Base-by-base conservation (phyloP, 2,888 invertebrate species). In the Drosophila basisetae region DNA sequence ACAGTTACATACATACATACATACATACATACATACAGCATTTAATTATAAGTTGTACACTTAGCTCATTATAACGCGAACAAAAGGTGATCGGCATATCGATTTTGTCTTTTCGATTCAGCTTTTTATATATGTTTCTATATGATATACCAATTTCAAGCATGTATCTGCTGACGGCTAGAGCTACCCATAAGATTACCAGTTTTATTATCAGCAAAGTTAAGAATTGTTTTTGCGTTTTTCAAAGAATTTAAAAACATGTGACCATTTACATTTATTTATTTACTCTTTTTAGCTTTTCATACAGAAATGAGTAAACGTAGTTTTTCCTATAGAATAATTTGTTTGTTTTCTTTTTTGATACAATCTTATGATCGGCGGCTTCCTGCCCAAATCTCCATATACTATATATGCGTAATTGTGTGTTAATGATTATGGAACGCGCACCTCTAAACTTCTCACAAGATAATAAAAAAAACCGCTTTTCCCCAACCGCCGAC, bases 261-360 rank as follows among this genome's bases (percentile, higher is more conserved):
- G 31, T 58, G 59, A 68, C 70, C 64, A 79, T 78, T 78, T 78
- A 79, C 71, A 79, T 64, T 66, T 60, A 79, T 68, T 75, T 71
- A 62, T 73, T 77, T 55, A 56, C 53, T 52, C 33, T 43, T 59
- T 25, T 68, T 66, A 52, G 54, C 18, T 54, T 78, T 74, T 68
- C 75, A 39, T 68, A 78, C 74, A 74, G 68, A 71, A 78, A 74
- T 68, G 61, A 61, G 65, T 78, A 70, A 70, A 70, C 50, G 64
- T 71, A 74, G 35, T 54, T 59, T 70, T 73, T 41, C 52, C 76
- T 76, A 76, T 61, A 41, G 53, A 71, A 56, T 67, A 55, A 50
- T 73, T 68, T 18, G 28, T 47, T 60, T 35, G 37, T 25, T 33
- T 31, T 65, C 7, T 30, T 37, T 22, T 11, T 25, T 64, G 35